Conservation (phyloP, 2,888 invertebrate species). For the Microctonus hyperodae region DNA sequence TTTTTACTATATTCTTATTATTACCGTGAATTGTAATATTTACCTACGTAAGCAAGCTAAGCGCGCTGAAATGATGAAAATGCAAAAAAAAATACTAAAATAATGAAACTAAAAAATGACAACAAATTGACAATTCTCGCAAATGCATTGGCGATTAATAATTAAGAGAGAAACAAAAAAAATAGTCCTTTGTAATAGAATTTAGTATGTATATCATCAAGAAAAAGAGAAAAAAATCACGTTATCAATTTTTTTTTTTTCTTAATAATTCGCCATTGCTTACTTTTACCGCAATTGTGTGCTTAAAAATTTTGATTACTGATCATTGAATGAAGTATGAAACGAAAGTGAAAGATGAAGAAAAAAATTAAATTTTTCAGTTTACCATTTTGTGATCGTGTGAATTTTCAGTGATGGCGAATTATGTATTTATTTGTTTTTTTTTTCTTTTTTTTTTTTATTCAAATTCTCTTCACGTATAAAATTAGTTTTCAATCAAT, state of each 20-base stretch:
- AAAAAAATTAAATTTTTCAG: too few relatives aligned
- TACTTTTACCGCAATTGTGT: too few relatives aligned
- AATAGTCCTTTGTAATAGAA: neutral
- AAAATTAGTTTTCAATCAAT: neutral
- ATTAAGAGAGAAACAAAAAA: neutral
- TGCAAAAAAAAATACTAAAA: neutral
- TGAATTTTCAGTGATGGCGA: neutral
- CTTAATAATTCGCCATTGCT: neutral
- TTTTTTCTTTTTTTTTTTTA: neutral
- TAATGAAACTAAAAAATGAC: neutral
- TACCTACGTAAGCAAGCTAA: conserved; percentile 11
- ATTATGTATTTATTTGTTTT: neutral
- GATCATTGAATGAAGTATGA: too few relatives aligned
- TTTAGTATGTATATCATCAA: neutral
- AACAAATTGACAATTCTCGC: neutral
- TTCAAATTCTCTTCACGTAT: neutral
- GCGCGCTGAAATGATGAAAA: too few relatives aligned
- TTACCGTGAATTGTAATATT: conserved; percentile 34
- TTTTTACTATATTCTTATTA: conserved; percentile 39
- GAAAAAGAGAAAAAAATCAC: neutral
- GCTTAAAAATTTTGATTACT: too few relatives aligned
- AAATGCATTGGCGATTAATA: neutral
- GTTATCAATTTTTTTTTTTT: neutral
- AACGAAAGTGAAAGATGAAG: too few relatives aligned
- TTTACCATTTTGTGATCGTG: too few relatives aligned